Conservation (phyloP, 2,797 vertebrate species). For the Artibeus jamaicensis region DNA sequence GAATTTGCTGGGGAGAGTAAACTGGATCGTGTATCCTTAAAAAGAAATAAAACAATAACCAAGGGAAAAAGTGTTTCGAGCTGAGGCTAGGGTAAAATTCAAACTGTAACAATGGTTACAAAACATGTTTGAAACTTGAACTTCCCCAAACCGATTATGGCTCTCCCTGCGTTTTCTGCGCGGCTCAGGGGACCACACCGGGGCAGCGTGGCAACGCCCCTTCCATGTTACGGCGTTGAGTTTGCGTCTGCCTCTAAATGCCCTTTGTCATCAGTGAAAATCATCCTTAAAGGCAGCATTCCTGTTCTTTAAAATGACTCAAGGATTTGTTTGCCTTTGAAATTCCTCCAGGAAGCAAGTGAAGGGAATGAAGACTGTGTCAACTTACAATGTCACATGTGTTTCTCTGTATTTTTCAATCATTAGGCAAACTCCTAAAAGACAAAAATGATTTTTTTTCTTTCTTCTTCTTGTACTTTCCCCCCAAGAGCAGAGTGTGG, state of each 20-base stretch:
- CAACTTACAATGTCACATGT: slow-evolving; percentile 2
- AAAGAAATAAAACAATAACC: background rate
- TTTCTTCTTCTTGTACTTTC: background rate
- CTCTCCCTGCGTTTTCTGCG: background rate
- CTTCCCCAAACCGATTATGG: background rate
- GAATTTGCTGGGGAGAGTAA: background rate
- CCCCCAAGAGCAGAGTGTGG: background rate
- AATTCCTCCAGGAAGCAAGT: slow-evolving; percentile 16
- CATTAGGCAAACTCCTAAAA: slow-evolving; percentile 15
- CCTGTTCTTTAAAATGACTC: background rate
- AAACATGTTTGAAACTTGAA: background rate
- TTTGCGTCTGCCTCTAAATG: background rate
- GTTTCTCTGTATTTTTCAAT: background rate
- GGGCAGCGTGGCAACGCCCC: background rate
- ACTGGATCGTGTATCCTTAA: background rate
- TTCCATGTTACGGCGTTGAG: background rate
- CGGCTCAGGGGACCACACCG: background rate
- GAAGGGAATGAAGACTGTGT: background rate
- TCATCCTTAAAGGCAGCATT: background rate
- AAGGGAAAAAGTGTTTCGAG: background rate
- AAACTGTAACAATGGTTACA: background rate
- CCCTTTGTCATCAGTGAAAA: slow-evolving; percentile 17
- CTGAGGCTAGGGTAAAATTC: background rate
- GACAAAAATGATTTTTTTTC: background rate
- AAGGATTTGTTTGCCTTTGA: slow-evolving; percentile 27